phyloP scores from a whole-genome alignment of 2,888 invertebrate genomes.

The Agrochola macilenta region DNA sequence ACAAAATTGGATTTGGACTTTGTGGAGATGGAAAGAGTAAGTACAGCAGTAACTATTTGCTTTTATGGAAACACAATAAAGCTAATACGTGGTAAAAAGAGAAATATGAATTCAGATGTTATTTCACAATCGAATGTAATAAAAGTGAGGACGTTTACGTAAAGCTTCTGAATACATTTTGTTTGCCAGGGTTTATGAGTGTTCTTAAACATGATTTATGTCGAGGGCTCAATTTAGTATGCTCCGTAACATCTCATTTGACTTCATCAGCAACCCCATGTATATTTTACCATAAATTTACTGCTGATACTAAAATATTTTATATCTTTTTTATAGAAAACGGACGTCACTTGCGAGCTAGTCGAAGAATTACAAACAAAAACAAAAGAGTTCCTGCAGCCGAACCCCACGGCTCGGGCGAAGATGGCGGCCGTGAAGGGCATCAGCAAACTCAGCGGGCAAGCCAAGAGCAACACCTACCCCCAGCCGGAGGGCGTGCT shows the following conservation, averaged over 20 bases:
- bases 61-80: slow-evolving; percentile 53
- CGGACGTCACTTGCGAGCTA: slow-evolving; percentile 98
- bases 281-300: not conserved
- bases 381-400: slow-evolving; percentile 99
- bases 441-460: slow-evolving; percentile 98
- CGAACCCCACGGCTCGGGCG: slow-evolving; percentile 98
- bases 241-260: not conserved
- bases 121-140: slow-evolving; percentile 55
- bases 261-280: slow-evolving; percentile 4
- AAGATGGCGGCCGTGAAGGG: slow-evolving; percentile 99
- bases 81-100: slow-evolving; percentile 21
- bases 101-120: slow-evolving; percentile 51
- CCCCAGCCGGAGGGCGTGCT: slow-evolving; percentile 99
- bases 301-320: not conserved
- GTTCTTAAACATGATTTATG: slow-evolving; percentile 46
- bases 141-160: slow-evolving; percentile 46
- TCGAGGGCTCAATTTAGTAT: slow-evolving; percentile 8
- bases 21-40: slow-evolving; percentile 99
- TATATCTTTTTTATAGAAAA: slow-evolving; percentile 93
- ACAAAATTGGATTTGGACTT: slow-evolving; percentile 99
- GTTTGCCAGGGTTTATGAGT: slow-evolving; percentile 30
- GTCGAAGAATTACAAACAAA: slow-evolving; percentile 99
- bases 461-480: slow-evolving; percentile 99
- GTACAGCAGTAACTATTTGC: slow-evolving; percentile 73
- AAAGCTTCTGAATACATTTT: slow-evolving; percentile 45